phyloP scores from a whole-genome alignment of 92 coral and sea anemone genomes.

The Diadumene lineata region DNA sequence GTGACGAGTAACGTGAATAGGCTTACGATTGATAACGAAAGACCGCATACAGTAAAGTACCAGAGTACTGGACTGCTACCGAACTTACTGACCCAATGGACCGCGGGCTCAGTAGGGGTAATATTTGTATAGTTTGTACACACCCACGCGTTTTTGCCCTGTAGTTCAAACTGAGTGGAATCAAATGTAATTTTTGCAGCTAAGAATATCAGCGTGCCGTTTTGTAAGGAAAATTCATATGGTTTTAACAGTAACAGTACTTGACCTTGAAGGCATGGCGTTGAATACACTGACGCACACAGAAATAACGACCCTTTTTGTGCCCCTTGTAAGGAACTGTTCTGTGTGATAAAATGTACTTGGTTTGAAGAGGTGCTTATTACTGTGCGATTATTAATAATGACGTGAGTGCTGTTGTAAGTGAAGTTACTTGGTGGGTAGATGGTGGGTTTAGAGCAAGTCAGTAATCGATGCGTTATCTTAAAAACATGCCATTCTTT shows the following conservation, averaged over 20 bases:
- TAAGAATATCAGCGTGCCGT: constrained; percentile 37
- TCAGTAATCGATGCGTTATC: constrained; percentile 24
- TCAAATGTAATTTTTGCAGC: constrained; percentile 21
- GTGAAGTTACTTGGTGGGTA: constrained; percentile 36
- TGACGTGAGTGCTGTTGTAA: not conserved
- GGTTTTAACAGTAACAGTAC: constrained; percentile 13
- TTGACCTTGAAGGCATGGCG: constrained; percentile 11
- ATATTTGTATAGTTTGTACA: constrained; percentile 33
- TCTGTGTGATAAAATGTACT: constrained; percentile 19
- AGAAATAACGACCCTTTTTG: constrained; percentile 32
- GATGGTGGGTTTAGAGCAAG: constrained; percentile 37
- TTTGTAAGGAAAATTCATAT: constrained; percentile 19
- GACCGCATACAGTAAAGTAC: constrained; percentile 44
- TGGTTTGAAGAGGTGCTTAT: not conserved
- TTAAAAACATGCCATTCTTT: constrained; percentile 25
- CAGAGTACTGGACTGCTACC: constrained; percentile 10
- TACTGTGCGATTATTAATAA: constrained; percentile 12
- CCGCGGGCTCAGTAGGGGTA: not conserved
- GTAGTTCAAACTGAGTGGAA: constrained; percentile 28
- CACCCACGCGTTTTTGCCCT: constrained; percentile 51
- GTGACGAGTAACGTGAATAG: constrained; percentile 38
- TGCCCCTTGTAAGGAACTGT: constrained; percentile 8
- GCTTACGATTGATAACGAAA: constrained; percentile 36
- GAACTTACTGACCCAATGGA: not conserved
- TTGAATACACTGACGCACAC: constrained; percentile 14